Conservation (phyloP, 2,888 invertebrate species). For the Pachydiplax longipennis region DNA sequence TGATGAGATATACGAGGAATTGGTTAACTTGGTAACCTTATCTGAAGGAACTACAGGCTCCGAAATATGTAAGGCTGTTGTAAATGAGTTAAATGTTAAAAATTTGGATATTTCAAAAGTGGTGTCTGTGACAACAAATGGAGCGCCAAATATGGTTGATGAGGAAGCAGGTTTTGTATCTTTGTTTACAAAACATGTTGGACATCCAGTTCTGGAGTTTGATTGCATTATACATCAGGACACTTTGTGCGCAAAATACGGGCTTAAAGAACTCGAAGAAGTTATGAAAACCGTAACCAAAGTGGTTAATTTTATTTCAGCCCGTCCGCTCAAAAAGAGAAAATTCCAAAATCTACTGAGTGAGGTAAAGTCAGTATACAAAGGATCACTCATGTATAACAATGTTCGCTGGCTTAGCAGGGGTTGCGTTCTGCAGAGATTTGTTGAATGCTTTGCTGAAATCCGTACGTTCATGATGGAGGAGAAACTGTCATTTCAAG, state of each 20-base stretch:
- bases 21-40: background rate
- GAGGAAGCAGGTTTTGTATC: constrained; percentile 20
- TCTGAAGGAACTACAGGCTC: background rate
- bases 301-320: background rate
- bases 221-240: background rate
- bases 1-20: background rate
- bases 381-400: background rate
- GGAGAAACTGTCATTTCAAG: background rate
- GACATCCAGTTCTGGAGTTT: background rate
- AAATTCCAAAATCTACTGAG: background rate
- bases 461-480: background rate
- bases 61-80: background rate
- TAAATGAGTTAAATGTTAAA: background rate
- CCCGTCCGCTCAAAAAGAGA: background rate
- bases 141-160: background rate
- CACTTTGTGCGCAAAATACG: background rate
- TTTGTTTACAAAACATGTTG: background rate
- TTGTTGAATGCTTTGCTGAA: background rate
- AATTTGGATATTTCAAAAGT: background rate
- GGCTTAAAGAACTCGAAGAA: background rate
- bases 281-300: background rate
- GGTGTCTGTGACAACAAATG: background rate
- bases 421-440: background rate
- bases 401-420: background rate
- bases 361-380: background rate